A percentile compares a stretch with the other conserved stretches of the same genome.
These are phyloP conservation scores for Gryllus bimaculatus DNA, from an alignment of 1,140 invertebrate species.

Conservation along the genomic window DNA sequence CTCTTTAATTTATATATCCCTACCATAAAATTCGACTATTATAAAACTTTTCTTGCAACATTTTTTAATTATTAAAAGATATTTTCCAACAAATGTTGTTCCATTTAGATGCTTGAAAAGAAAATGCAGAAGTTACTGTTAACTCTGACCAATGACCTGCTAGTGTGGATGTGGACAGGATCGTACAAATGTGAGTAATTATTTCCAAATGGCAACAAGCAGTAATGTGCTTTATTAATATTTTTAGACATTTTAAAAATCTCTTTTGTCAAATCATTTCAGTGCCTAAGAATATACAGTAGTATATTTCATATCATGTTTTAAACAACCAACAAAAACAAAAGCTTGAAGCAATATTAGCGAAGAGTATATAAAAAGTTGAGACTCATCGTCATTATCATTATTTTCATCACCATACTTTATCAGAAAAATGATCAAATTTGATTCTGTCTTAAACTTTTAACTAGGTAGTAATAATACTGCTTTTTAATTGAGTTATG, in stretches of 20 bases:
- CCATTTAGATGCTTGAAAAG: no score
- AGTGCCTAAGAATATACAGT: not conserved
- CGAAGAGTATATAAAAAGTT: not conserved
- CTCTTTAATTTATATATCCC: no score
- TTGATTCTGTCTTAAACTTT: not conserved
- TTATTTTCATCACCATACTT: not conserved
- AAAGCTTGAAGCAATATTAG: not conserved
- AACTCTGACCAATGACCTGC: no score
- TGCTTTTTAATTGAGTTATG: not conserved
- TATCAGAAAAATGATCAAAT: not conserved
- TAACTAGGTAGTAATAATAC: not conserved
- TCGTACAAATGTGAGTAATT: no score
- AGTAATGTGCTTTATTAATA: not conserved
- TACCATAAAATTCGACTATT: no score
- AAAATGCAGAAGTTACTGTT: no score
- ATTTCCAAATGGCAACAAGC: no score
- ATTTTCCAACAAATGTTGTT: no score
- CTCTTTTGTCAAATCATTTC: not conserved
- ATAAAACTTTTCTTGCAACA: no score
- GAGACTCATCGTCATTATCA: not conserved
- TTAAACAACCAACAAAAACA: not conserved
- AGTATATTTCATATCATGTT: not conserved
- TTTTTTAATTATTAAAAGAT: no score
- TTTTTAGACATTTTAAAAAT: not conserved
- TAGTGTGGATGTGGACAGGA: no score